phyloP scores from a whole-genome alignment of 2,113 vertebrate genomes.

The Pantherophis guttatus region DNA sequence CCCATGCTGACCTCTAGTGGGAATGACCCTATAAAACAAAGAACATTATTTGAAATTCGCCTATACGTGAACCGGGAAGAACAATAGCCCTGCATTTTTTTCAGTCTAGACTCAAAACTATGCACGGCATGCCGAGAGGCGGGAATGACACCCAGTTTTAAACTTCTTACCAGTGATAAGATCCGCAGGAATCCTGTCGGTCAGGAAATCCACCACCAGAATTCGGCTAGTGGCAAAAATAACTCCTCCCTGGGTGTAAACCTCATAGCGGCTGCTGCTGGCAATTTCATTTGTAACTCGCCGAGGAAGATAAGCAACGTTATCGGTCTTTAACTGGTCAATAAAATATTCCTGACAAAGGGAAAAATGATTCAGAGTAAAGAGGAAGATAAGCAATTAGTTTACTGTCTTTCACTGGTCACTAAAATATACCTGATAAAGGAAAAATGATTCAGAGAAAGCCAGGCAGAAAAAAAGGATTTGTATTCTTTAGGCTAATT shows the following conservation, averaged over 20 bases:
- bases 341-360: constrained; percentile 88
- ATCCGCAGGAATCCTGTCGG: constrained; percentile 89
- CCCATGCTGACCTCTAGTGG: constrained; percentile 64
- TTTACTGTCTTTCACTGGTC: not conserved
- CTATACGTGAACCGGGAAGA: not conserved
- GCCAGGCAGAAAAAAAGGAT: not conserved
- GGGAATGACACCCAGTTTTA: not conserved
- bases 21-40: not conserved
- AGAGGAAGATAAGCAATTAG: not conserved
- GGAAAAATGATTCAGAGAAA: not conserved
- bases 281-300: constrained; percentile 88
- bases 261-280: constrained; percentile 80
- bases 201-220: constrained; percentile 95
- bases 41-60: not conserved
- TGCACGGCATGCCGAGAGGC: not conserved
- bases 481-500: not conserved
- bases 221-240: constrained; percentile 96
- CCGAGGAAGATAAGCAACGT: constrained; percentile 84
- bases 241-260: constrained; percentile 91
- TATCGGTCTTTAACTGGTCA: constrained; percentile 84
- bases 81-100: not conserved
- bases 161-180: constrained; percentile 85
- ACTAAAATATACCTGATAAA: not conserved
- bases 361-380: not conserved
- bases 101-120: not conserved